Evolutionary conservation across 2,113 vertebrate species (phyloP).

Genomic region (Calcarius ornatus): DNA sequence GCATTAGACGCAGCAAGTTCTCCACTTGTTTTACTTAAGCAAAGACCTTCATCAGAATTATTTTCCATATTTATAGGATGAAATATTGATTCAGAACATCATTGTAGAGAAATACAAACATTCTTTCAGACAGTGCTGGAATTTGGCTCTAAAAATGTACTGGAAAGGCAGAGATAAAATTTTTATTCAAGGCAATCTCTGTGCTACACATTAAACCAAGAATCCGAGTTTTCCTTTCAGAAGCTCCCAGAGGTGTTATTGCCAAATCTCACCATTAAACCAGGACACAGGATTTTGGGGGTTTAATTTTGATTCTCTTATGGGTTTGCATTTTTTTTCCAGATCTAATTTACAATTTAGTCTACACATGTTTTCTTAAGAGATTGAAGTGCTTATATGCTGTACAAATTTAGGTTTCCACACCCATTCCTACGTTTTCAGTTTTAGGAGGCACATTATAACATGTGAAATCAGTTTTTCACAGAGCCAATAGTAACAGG

Average conservation of each 20-base stretch:
- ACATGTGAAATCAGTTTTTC: conserved; percentile 43
- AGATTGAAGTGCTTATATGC: conserved; percentile 1
- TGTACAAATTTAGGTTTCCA: conserved; percentile 41
- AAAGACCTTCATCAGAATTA: background rate
- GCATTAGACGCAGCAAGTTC: background rate
- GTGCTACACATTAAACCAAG: background rate
- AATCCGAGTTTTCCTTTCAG: conserved; percentile 28
- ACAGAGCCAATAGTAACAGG: conserved; percentile 23
- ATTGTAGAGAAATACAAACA: background rate
- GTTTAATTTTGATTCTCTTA: conserved; percentile 38
- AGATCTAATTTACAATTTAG: conserved; percentile 24
- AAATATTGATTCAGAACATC: background rate
- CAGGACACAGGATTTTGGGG: background rate
- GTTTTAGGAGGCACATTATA: conserved; percentile 31
- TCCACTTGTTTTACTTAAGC: background rate
- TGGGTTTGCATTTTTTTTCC: conserved; percentile 30
- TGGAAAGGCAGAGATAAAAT: conserved; percentile 28
- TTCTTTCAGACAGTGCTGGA: conserved; percentile 6
- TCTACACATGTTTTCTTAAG: conserved; percentile 10
- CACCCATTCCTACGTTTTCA: conserved; percentile 30
- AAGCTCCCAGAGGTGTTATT: conserved; percentile 4
- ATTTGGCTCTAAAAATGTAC: conserved; percentile 5
- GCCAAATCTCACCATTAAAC: conserved; percentile 22
- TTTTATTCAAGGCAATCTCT: conserved; percentile 18
- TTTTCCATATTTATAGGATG: conserved; percentile 1